A percentile compares a stretch with the other conserved stretches of the same genome.
phyloP scores from a whole-genome alignment of 2,797 vertebrate genomes.

The Malacoraja senta region DNA sequence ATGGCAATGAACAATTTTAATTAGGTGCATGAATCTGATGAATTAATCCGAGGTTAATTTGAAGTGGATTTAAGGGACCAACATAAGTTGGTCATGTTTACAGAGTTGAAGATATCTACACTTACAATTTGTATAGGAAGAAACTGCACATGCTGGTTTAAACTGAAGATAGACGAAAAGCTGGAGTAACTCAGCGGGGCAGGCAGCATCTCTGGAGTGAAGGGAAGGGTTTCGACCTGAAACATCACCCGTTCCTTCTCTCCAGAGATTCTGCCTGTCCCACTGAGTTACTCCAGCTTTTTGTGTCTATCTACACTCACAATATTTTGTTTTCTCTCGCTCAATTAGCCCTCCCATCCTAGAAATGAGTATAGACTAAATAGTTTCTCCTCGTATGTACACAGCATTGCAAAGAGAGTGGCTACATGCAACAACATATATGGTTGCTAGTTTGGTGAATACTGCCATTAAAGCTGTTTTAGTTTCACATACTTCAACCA shows the following conservation, averaged over 20 bases:
- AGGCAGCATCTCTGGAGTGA: too few species aligned
- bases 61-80: neutral
- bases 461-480: neutral
- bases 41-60: neutral
- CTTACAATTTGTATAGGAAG: too few species aligned
- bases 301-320: neutral
- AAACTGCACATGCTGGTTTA: too few species aligned
- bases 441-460: neutral
- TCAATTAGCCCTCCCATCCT: neutral
- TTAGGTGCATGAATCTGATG: neutral
- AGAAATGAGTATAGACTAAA: neutral
- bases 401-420: neutral
- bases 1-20: neutral
- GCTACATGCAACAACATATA: neutral
- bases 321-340: too few species aligned
- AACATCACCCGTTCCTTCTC: too few species aligned
- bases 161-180: too few species aligned
- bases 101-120: too few species aligned
- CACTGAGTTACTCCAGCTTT: too few species aligned
- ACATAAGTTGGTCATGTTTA: too few species aligned
- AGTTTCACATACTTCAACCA: neutral
- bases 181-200: too few species aligned
- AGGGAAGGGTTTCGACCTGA: too few species aligned
- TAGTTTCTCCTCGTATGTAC: neutral
- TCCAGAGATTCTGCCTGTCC: too few species aligned